Evolutionary conservation across 1,140 invertebrate species (phyloP).

Genomic region (Kradibia gibbosae): DNA sequence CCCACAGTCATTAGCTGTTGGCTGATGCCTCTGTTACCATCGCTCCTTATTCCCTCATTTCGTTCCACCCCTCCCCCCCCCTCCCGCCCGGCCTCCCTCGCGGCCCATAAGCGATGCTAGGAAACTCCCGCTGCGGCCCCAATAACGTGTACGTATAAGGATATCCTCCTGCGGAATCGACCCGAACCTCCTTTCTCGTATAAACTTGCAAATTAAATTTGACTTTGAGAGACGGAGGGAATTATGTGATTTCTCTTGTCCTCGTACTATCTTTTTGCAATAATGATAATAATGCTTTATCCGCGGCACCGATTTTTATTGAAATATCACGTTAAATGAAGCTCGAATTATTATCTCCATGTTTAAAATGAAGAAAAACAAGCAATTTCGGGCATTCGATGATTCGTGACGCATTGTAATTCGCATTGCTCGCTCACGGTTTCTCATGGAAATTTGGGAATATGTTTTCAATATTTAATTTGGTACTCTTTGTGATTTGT

Average conservation of each 20-base stretch:
- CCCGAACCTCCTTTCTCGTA: constrained; percentile 18
- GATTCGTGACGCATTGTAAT: too few species aligned
- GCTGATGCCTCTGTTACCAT: not conserved
- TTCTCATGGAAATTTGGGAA: too few species aligned
- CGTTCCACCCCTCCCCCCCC: not conserved
- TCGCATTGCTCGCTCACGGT: too few species aligned
- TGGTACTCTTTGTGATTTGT: too few species aligned
- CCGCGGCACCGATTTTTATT: not conserved
- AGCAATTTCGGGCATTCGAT: too few species aligned
- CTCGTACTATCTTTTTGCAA: not conserved
- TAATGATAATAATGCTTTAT: not conserved
- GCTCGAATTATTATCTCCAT: not conserved
- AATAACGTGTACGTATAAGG: not conserved
- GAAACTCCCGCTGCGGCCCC: not conserved
- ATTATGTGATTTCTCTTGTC: not conserved
- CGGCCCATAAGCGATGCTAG: too few species aligned
- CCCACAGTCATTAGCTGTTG: constrained; percentile 19
- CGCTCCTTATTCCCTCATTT: not conserved
- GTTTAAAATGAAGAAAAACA: too few species aligned
- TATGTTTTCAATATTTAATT: too few species aligned
- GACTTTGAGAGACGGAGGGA: constrained; percentile 14
- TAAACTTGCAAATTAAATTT: constrained; percentile 42
- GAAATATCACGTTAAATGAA: not conserved
- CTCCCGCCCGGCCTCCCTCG: not conserved
- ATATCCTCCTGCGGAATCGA: not conserved